A percentile compares a stretch with the other conserved stretches of the same genome.
Conservation (phyloP, 2,888 invertebrate genomes). For the Heteromurus nitidus region DNA sequence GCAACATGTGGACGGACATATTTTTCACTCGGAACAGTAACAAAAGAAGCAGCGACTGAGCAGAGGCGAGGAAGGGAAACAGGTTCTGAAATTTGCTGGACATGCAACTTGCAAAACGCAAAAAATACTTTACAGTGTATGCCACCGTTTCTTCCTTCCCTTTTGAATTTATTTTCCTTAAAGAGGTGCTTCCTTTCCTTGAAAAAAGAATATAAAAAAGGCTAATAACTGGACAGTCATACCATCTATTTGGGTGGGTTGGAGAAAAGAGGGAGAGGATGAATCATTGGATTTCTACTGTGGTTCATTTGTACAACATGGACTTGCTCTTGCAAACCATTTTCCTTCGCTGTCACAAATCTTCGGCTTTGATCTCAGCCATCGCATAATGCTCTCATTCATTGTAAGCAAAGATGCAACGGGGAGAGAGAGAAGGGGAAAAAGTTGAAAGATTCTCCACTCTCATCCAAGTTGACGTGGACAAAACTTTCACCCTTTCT, state of each 20-base stretch:
- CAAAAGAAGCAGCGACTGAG: conserved; percentile 27
- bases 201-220: background rate
- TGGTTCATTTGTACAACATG: conserved; percentile 8
- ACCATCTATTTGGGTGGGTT: background rate
- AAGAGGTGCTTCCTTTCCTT: background rate
- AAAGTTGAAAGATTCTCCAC: conserved; percentile 26
- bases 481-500: conserved; percentile 45
- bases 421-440: background rate
- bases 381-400: conserved; percentile 3
- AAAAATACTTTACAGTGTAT: background rate
- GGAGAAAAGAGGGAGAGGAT: conserved; percentile 2
- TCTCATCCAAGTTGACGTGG: conserved; percentile 20
- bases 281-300: conserved; percentile 8
- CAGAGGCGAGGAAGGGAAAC: background rate
- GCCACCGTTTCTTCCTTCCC: background rate
- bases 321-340: conserved; percentile 1
- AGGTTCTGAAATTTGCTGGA: conserved; percentile 25
- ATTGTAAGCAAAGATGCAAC: background rate
- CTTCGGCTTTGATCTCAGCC: conserved; percentile 6
- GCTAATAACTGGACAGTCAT: background rate
- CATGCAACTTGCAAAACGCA: conserved; percentile 21
- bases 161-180: conserved; percentile 24
- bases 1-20: conserved; percentile 49
- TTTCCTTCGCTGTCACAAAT: background rate
- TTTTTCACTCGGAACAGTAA: conserved; percentile 37